Evolutionary conservation across 2,888 invertebrate genomes (phyloP), one percentile per base, ranked within the genome.

Genomic region (Drosophila merina): DNA sequence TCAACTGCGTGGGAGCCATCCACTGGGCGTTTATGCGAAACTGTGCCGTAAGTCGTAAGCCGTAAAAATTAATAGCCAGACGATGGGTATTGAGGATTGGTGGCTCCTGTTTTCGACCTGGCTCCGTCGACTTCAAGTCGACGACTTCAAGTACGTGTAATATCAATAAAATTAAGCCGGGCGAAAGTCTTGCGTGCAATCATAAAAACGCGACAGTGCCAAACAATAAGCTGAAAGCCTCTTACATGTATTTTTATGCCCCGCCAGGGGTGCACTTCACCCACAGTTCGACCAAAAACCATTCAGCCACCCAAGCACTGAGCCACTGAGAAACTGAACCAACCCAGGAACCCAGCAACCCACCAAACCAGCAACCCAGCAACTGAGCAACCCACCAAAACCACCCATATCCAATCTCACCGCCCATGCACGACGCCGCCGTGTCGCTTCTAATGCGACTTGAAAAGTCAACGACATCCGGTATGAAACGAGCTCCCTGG

Each of bases 191-290:
- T 57, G 67, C 67, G 62, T 68, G 76, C 75, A 85, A 87, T 78
- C 85, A 81, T 74, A 81, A 85, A 72, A 82, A 82, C 68, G 74
- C 75, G 62, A 72, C 74, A 81, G 86, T 69, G 73, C 54, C 88
- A 86, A 82, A 82, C 86, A 82, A 88, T 88, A 82, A 88, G 88
- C 83, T 82, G 88, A 87, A 82, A 82, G 81, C 88, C 79, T 87
- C 83, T 87, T 82, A 86, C 76, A 88, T 76, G 88, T 79, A 82
- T 82, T 83, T 82, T 82, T 79, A 86, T 88, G 77, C 67, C 60
- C 75, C 75, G 69, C 70, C 60, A 48, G 48, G 49, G 31, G 28
- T 50, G 36, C 59, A 59, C 45, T 56, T 36, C 36, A 30, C 36
- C 44, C 40, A 44, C 77, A 45, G 26, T 47, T 3, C 12, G 25